Conservation (phyloP, 2,888 invertebrate species). For the Caradrina clavipalpis region DNA sequence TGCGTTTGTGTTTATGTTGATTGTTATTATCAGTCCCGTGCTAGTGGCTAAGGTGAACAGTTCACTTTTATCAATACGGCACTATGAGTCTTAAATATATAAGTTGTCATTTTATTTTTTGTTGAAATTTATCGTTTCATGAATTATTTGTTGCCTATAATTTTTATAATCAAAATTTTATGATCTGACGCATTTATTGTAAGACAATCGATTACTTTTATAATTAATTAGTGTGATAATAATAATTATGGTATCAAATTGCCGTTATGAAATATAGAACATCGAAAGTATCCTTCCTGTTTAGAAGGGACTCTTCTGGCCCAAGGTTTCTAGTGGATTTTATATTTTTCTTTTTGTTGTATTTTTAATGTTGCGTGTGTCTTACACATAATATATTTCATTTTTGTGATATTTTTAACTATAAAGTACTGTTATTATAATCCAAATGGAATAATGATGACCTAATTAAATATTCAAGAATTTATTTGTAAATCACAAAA, state of each 20-base stretch:
- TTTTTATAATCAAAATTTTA: slow-evolving; percentile 90
- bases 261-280: slow-evolving; percentile 90
- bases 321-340: slow-evolving; percentile 91
- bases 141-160: slow-evolving; percentile 89
- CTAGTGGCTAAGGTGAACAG: slow-evolving; percentile 76
- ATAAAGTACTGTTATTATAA: slow-evolving; percentile 91
- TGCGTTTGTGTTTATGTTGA: slow-evolving; percentile 84
- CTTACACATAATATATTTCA: slow-evolving; percentile 92
- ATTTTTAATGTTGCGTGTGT: slow-evolving; percentile 91
- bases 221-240: slow-evolving; percentile 91
- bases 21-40: slow-evolving; percentile 82
- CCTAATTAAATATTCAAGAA: slow-evolving; percentile 91
- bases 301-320: slow-evolving; percentile 90
- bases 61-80: slow-evolving; percentile 91
- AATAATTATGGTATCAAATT: slow-evolving; percentile 90
- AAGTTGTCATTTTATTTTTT: slow-evolving; percentile 89
- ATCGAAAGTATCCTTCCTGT: slow-evolving; percentile 92
- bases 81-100: slow-evolving; percentile 88
- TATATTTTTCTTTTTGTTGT: slow-evolving; percentile 91
- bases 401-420: slow-evolving; percentile 92
- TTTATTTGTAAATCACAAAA: slow-evolving; percentile 91
- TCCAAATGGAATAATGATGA: slow-evolving; percentile 90
- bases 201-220: slow-evolving; percentile 91
- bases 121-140: slow-evolving; percentile 90
- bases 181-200: slow-evolving; percentile 92